Evolutionary conservation across 2,113 vertebrate genomes (phyloP).

Genomic region (Morphnarchus princeps): DNA sequence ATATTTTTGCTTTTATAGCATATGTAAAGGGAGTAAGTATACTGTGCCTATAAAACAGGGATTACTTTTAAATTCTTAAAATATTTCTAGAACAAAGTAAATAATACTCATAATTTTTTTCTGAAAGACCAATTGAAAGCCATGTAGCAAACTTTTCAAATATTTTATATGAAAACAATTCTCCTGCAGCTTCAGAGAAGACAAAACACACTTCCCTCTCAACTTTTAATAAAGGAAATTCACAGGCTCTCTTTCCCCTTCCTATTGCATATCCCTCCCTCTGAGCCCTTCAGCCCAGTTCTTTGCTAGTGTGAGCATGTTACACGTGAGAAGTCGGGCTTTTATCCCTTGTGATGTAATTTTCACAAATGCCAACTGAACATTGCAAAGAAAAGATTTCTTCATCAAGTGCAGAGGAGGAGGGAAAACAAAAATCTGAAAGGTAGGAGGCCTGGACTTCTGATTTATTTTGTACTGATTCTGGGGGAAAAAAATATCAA

Average conservation of each 20-base stretch:
- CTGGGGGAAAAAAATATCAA: too few relatives aligned
- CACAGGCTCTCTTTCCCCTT: not conserved
- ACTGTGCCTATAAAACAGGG: not conserved
- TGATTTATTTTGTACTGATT: not conserved
- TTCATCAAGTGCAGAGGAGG: not conserved
- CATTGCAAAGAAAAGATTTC: not conserved
- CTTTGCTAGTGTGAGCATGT: not conserved
- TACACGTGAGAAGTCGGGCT: not conserved
- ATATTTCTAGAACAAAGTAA: slow-evolving; percentile 39
- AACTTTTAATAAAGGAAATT: not conserved
- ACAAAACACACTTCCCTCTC: not conserved
- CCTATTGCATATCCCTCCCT: not conserved
- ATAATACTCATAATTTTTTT: not conserved
- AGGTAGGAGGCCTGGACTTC: not conserved
- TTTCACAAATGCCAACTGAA: not conserved
- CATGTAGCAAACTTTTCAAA: not conserved
- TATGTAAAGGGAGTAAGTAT: not conserved
- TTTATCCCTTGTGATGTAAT: not conserved
- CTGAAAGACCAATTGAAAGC: not conserved
- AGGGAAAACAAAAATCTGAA: not conserved
- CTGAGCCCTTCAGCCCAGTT: not conserved
- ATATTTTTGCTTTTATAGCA: slow-evolving; percentile 57
- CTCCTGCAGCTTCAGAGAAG: not conserved
- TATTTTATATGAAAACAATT: slow-evolving; percentile 18
- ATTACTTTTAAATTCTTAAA: slow-evolving; percentile 38